A percentile compares a stretch with the other conserved stretches of the same genome.
Conservation (phyloP, 2,797 vertebrate genomes). For the Sebastes steindachneri region DNA sequence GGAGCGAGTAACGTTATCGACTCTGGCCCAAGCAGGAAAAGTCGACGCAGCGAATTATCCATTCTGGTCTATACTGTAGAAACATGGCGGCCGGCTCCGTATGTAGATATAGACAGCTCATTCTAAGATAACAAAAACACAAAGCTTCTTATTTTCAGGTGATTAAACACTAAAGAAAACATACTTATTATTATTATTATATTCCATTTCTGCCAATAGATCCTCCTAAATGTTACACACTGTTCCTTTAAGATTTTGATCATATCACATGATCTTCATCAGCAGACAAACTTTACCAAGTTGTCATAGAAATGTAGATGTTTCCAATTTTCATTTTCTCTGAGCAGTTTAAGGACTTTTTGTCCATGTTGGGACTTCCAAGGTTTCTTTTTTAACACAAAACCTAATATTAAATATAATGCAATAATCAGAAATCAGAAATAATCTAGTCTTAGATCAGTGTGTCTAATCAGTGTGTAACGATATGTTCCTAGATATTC, state of each 20-base stretch:
- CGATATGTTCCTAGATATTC: not conserved
- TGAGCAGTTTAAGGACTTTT: not conserved
- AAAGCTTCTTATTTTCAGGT: not conserved
- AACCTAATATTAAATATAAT: not conserved
- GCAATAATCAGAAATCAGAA: too few relatives aligned
- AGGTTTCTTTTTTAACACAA: not conserved
- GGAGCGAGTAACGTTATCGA: not conserved
- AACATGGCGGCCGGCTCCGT: not conserved
- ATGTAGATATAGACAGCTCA: not conserved
- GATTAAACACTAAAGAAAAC: not conserved
- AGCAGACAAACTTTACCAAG: not conserved
- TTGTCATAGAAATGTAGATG: not conserved
- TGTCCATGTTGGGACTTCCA: not conserved
- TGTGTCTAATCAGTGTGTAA: not conserved
- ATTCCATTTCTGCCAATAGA: not conserved
- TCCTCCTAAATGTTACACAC: not conserved
- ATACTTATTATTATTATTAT: not conserved
- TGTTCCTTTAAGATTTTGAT: not conserved
- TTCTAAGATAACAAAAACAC: not conserved
- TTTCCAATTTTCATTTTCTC: not conserved
- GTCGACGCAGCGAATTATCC: not conserved
- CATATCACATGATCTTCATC: not conserved
- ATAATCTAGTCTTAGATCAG: not conserved
- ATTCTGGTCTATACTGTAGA: not conserved
- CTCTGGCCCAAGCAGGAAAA: not conserved